Conservation (phyloP, 2,113 vertebrate genomes). For the Pavo muticus region DNA sequence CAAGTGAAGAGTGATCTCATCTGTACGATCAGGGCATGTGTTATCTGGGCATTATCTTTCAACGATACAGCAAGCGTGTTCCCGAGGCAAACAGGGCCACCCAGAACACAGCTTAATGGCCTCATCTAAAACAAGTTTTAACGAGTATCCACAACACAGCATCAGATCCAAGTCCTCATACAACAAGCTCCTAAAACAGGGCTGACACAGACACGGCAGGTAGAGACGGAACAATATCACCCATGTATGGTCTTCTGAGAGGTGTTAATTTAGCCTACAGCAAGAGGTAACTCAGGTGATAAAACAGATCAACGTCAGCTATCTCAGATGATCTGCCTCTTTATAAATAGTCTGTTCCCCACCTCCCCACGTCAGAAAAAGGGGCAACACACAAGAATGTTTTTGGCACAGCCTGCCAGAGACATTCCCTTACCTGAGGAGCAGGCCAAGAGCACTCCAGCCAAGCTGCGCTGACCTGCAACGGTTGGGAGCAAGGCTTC, state of each 20-base stretch:
- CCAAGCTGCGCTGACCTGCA: background rate
- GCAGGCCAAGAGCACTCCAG: background rate
- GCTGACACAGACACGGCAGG: background rate
- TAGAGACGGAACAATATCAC: background rate
- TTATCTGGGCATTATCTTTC: rapidly evolving
- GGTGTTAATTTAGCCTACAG: background rate
- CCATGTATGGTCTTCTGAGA: background rate
- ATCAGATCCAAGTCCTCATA: rapidly evolving
- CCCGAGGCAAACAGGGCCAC: background rate
- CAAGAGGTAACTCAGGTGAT: background rate
- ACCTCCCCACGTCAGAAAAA: background rate
- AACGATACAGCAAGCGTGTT: background rate
- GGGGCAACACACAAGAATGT: rapidly evolving
- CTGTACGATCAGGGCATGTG: background rate
- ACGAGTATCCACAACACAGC: background rate
- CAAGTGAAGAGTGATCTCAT: background rate
- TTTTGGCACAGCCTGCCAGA: background rate
- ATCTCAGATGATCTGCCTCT: background rate
- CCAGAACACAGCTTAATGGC: background rate
- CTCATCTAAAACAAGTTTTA: background rate
- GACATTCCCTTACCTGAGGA: background rate
- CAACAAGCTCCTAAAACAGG: background rate
- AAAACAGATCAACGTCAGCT: background rate
- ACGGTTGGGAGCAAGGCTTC: background rate
- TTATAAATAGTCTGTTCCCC: background rate